Evolutionary conservation across 37 sponge, comb jelly and placozoan species (phyloP).

Genomic region (Oscarella lobularis): DNA sequence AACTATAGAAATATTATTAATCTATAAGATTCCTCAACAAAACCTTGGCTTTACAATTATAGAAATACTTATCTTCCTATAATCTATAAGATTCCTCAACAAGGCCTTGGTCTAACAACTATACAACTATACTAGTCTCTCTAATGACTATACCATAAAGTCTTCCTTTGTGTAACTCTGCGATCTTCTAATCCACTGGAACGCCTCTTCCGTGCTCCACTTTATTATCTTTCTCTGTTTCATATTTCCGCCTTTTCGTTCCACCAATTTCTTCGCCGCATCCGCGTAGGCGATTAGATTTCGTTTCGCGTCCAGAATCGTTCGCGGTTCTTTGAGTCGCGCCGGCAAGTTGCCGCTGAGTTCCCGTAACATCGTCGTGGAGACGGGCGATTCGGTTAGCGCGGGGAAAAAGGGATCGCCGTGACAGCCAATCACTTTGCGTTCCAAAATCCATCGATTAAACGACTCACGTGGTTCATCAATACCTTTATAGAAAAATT

Average conservation of each 20-base stretch:
- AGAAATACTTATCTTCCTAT: no score
- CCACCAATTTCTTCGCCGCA: neutral
- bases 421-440: neutral
- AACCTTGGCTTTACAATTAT: no score
- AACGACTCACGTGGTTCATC: slow-evolving; percentile 1
- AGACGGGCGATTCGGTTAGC: neutral
- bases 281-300: neutral
- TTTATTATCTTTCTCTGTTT: neutral
- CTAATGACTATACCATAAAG: no score
- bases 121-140: no score
- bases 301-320: neutral
- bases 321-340: neutral
- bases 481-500: neutral
- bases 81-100: no score
- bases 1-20: no score
- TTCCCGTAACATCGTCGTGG: neutral
- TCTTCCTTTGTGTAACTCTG: neutral
- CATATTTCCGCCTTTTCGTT: neutral
- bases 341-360: neutral
- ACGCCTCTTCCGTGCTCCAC: neutral
- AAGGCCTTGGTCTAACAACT: no score
- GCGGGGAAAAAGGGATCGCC: neutral
- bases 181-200: neutral
- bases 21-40: no score
- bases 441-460: slow-evolving; percentile 5